Conservation (phyloP, 1,140 invertebrate species). For the Lepidurus packardi region DNA sequence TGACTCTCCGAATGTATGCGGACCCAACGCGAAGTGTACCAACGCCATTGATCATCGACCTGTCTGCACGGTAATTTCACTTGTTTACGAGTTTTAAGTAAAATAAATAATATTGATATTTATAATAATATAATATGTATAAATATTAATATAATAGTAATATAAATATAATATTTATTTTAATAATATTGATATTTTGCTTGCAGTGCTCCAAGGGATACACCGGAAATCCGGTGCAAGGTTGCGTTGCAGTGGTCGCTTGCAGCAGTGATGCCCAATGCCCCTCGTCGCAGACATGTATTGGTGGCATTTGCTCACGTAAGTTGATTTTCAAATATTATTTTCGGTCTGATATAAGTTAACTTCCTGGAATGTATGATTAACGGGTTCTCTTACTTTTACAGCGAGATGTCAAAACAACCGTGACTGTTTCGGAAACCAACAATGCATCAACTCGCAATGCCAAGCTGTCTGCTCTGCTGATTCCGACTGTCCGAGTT, state of each 20-base stretch:
- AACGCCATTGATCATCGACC: conserved; percentile 48
- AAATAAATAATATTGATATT: neutral
- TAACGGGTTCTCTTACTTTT: conserved; percentile 38
- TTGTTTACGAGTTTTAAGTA: too few species aligned
- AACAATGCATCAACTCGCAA: conserved; percentile 65
- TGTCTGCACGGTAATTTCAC: neutral
- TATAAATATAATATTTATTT: neutral
- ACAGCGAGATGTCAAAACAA: conserved; percentile 63
- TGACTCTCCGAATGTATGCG: conserved; percentile 69
- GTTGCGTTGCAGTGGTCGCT: conserved; percentile 70
- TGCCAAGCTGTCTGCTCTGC: conserved; percentile 71
- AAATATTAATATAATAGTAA: neutral
- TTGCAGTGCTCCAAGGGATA: conserved; percentile 73
- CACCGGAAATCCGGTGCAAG: conserved; percentile 76
- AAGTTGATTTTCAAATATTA: conserved; percentile 40
- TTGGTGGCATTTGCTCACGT: conserved; percentile 71
- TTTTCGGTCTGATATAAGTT: too few species aligned
- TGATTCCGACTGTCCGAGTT: conserved; percentile 70
- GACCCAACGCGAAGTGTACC: conserved; percentile 65
- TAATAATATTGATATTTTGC: conserved; percentile 45
- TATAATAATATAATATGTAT: conserved; percentile 11
- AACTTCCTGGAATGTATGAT: conserved; percentile 8
- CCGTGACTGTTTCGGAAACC: conserved; percentile 71
- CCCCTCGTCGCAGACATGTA: conserved; percentile 69
- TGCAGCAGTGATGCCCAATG: conserved; percentile 64